phyloP scores from a whole-genome alignment of 2,797 vertebrate genomes.

The Percopsis omiscomaycus region DNA sequence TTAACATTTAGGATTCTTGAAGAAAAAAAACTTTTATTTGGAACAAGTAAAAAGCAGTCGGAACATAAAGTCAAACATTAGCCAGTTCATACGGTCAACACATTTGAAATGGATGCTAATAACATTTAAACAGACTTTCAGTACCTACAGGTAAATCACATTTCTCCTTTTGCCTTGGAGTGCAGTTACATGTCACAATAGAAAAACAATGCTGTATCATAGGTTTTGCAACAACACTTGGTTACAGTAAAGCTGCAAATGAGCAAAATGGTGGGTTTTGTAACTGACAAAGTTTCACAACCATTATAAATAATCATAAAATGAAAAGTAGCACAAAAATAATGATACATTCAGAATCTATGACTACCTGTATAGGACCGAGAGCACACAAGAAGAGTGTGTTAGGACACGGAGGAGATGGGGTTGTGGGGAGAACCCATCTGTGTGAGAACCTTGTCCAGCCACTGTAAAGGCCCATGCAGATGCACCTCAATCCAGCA shows the following conservation, averaged over 20 bases:
- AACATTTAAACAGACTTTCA: conserved; percentile 50
- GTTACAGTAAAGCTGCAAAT: conserved; percentile 25
- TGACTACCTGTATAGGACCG: conserved; percentile 46
- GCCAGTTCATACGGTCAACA: conserved; percentile 33
- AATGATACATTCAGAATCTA: conserved; percentile 47
- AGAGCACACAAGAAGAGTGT: conserved; percentile 1
- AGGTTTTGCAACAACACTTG: conserved; percentile 9
- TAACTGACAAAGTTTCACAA: not conserved
- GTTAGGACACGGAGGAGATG: conserved; percentile 95
- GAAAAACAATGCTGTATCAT: conserved; percentile 24
- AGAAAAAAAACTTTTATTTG: conserved; percentile 59
- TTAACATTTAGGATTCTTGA: conserved; percentile 10
- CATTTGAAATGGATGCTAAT: conserved; percentile 48
- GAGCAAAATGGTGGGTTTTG: conserved; percentile 20
- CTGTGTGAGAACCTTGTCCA: conserved; percentile 97
- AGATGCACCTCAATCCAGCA: conserved; percentile 99
- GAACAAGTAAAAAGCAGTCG: conserved; percentile 53
- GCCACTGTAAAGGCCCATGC: conserved; percentile 95
- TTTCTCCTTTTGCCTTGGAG: conserved; percentile 35
- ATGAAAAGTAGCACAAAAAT: conserved; percentile 14
- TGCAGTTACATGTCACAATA: conserved; percentile 37
- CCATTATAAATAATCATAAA: conserved; percentile 8
- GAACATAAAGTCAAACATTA: conserved; percentile 55
- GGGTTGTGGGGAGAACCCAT: conserved; percentile 98
- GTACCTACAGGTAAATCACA: conserved; percentile 62